Evolutionary conservation across 1,140 invertebrate species (phyloP).

Genomic region (Gryllus bimaculatus): DNA sequence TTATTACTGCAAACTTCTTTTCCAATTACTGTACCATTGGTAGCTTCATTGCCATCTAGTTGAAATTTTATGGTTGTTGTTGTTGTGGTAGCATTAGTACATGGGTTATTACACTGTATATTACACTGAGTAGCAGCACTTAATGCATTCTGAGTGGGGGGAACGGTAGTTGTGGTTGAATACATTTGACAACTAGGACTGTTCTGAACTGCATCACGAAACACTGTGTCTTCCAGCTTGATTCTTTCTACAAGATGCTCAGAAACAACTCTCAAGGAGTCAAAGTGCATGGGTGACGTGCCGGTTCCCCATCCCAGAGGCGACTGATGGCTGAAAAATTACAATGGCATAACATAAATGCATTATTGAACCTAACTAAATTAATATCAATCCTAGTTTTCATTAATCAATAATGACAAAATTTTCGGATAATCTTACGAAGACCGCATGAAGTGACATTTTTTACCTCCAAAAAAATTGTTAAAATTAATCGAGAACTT

Average conservation of each 20-base stretch:
- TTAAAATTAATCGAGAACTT: neutral
- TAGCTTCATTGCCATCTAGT: neutral
- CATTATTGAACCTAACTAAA: neutral
- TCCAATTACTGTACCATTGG: neutral
- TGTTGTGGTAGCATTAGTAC: conserved; percentile 12
- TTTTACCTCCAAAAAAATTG: neutral
- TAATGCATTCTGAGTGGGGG: conserved; percentile 14
- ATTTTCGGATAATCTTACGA: neutral
- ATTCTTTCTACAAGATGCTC: conserved; percentile 23
- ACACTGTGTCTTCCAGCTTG: conserved; percentile 21
- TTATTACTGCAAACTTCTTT: neutral
- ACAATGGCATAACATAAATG: neutral
- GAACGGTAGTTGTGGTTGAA: conserved; percentile 9
- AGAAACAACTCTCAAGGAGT: conserved; percentile 22
- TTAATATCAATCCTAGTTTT: neutral
- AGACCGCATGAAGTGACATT: neutral
- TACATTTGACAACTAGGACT: conserved; percentile 17
- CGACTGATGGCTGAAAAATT: conserved; percentile 13
- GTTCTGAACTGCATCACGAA: conserved; percentile 20
- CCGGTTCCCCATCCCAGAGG: conserved; percentile 15
- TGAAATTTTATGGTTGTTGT: conserved; percentile 5
- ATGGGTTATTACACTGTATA: conserved; percentile 11
- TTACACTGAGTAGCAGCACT: conserved; percentile 14
- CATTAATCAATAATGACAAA: conserved; percentile 16
- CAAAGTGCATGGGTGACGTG: conserved; percentile 20